Evolutionary conservation across 2,113 vertebrate species (phyloP).

Genomic region (Eudyptes chrysolophus): DNA sequence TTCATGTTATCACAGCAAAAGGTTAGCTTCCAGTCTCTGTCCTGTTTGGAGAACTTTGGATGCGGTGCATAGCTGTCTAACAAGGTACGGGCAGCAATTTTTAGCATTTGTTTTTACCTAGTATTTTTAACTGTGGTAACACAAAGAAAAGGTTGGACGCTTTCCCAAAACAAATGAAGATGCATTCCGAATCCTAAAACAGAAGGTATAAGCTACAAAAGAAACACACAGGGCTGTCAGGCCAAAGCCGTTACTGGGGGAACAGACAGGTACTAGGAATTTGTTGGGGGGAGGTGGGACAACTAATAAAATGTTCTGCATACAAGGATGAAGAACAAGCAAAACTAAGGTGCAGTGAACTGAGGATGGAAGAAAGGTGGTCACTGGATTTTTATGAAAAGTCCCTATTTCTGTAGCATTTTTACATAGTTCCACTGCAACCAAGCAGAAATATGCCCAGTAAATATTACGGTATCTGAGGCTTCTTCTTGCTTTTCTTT

Average conservation of each 20-base stretch:
- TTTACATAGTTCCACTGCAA: background rate
- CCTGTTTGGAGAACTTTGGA: background rate
- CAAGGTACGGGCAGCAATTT: background rate
- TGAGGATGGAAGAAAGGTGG: background rate
- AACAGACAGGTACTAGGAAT: background rate
- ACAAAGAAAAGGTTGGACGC: background rate
- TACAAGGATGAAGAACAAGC: background rate
- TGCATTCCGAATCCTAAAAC: background rate
- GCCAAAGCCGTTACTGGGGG: background rate
- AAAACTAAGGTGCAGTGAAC: background rate
- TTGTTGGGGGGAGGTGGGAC: background rate
- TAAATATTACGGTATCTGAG: background rate
- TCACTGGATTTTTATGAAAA: background rate
- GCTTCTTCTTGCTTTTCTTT: background rate
- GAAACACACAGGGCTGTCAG: background rate
- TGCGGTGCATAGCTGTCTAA: background rate
- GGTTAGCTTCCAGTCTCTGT: background rate
- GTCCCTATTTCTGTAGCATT: background rate
- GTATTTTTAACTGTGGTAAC: background rate
- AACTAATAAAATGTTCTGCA: background rate
- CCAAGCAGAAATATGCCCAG: background rate
- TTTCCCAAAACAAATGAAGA: background rate
- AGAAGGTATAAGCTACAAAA: background rate
- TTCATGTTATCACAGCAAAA: background rate
- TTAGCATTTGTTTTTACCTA: background rate